Conservation (phyloP, 2,113 vertebrate species). For the Paralichthys olivaceus region DNA sequence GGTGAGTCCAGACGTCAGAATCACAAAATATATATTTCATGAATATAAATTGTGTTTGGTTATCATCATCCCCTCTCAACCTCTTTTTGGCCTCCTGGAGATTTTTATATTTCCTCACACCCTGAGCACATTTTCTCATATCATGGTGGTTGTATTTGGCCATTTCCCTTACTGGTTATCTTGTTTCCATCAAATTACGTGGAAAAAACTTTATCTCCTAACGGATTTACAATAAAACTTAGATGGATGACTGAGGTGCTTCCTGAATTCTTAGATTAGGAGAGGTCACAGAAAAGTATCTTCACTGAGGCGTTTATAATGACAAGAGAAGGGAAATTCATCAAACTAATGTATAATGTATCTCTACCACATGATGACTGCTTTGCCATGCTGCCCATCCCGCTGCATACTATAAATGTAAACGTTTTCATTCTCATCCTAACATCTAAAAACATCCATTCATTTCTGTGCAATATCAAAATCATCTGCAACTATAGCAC, state of each 20-base stretch:
- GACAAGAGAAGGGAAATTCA: neutral
- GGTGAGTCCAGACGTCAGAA: neutral
- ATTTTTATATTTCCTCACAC: conserved; percentile 13
- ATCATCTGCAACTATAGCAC: neutral
- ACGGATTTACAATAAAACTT: conserved; percentile 32
- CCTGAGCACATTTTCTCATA: neutral
- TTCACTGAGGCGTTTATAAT: conserved; percentile 5
- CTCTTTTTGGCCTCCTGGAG: neutral
- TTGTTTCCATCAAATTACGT: conserved; percentile 42
- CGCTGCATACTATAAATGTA: too few species aligned
- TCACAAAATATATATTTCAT: conserved; percentile 17
- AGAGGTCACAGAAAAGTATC: conserved; percentile 12
- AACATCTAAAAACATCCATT: neutral
- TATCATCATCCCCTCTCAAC: conserved; percentile 11
- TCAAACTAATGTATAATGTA: neutral
- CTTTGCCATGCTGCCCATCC: neutral
- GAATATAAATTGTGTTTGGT: conserved; percentile 17
- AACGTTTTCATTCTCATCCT: neutral
- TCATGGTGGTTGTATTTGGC: neutral
- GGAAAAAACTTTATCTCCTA: conserved; percentile 24
- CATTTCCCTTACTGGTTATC: conserved; percentile 37
- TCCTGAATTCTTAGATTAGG: neutral
- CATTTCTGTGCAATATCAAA: neutral
- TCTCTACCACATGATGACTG: neutral
- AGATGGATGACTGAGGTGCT: conserved; percentile 11